Conservation (phyloP, 2,888 invertebrate species). For the Aleiodes testaceus region DNA sequence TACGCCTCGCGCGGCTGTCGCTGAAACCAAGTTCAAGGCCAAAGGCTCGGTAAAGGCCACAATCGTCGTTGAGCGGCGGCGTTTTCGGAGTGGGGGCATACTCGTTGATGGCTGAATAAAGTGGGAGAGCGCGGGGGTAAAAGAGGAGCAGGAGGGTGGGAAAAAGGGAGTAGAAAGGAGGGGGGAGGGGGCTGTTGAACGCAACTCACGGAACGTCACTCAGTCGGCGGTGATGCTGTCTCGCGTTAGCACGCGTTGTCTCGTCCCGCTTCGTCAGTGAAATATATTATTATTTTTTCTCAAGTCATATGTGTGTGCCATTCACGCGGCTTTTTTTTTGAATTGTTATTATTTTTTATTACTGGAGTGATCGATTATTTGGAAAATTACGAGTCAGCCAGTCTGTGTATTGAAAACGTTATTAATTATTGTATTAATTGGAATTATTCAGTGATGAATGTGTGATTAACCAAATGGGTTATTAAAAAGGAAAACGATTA, state of each 20-base stretch:
- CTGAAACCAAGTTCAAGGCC: slow-evolving; percentile 74
- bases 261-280: slow-evolving; percentile 58
- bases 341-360: not conserved
- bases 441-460: slow-evolving; percentile 4
- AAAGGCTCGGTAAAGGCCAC: slow-evolving; percentile 72
- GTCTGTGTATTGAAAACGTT: not conserved
- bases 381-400: slow-evolving; percentile 31
- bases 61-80: slow-evolving; percentile 57
- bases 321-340: slow-evolving; percentile 22
- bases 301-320: slow-evolving; percentile 43
- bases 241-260: slow-evolving; percentile 69
- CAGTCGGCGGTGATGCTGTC: slow-evolving; percentile 73
- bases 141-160: slow-evolving; percentile 57
- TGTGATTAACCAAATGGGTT: not conserved
- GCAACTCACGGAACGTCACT: slow-evolving; percentile 76
- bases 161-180: slow-evolving; percentile 62
- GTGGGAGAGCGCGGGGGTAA: slow-evolving; percentile 70
- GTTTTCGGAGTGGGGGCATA: slow-evolving; percentile 50
- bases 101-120: slow-evolving; percentile 69
- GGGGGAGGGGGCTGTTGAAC: slow-evolving; percentile 77
- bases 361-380: slow-evolving; percentile 38
- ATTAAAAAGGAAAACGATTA: not conserved
- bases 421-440: not conserved
- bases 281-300: not conserved
- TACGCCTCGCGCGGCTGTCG: slow-evolving; percentile 72